Percentiles rank a stretch among this genome's conserved stretches.
Evolutionary conservation across 2,797 vertebrate genomes (phyloP).

Genomic region (Sandelia bainsii): DNA sequence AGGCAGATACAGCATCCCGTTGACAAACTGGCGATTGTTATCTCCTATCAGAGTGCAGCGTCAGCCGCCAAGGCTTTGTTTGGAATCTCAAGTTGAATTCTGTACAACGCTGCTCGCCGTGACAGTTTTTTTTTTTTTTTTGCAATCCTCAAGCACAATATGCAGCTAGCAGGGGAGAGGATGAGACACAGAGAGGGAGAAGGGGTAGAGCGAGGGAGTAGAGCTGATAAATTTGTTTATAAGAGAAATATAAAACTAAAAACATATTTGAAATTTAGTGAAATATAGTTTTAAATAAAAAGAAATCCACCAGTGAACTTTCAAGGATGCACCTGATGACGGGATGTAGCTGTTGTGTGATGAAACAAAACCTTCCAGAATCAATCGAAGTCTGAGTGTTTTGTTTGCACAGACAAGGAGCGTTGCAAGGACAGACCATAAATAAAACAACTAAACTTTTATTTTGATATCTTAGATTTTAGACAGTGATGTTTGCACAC

Average conservation of each 20-base stretch:
- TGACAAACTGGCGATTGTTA: conserved; percentile 80
- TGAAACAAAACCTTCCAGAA: conserved; percentile 30
- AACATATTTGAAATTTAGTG: conserved; percentile 9
- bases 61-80: conserved; percentile 62
- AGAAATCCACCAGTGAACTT: not conserved
- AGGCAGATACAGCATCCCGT: conserved; percentile 69
- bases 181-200: conserved; percentile 39
- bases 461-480: conserved; percentile 36
- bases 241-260: conserved; percentile 4
- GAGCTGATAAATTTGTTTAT: conserved; percentile 47
- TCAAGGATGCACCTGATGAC: conserved; percentile 30
- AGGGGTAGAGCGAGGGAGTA: conserved; percentile 3
- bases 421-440: conserved; percentile 11
- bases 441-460: conserved; percentile 21
- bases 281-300: conserved; percentile 2
- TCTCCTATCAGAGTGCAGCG: conserved; percentile 69
- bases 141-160: conserved; percentile 57
- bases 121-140: conserved; percentile 60
- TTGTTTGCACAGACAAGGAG: conserved; percentile 5
- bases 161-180: conserved; percentile 43
- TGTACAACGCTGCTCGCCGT: conserved; percentile 41
- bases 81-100: conserved; percentile 65
- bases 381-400: conserved; percentile 24
- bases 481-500: conserved; percentile 17
- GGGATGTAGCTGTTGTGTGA: not conserved